Base-by-base conservation (phyloP, 2,888 invertebrate species). In the Eilema griseolum region DNA sequence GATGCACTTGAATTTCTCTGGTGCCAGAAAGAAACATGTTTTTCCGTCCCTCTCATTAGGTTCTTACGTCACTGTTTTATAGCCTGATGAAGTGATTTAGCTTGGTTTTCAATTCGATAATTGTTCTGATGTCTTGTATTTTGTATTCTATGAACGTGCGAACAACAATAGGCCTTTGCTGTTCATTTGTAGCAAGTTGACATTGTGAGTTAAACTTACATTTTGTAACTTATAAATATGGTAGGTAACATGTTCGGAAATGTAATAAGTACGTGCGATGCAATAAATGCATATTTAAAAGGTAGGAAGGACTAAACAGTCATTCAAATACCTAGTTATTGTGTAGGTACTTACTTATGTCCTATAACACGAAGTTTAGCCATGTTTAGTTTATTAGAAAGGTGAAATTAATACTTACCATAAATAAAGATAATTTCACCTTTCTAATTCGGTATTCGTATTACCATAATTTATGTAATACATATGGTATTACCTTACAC, bases 1-100 rank as follows among this genome's bases (percentile, higher is more conserved):
- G 81, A 67, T 79, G 81, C 83, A 82, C 67, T 65, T 77, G 77
- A 81, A 84, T 85, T 83, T 84, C 85, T 75, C 78, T 78, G 79
- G 70, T 76, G 81, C 73, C 72, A 78, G 85, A 81, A 76, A 74
- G 84, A 78, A 77, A 80, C 73, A 70, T 61, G 28, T 69, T 26
- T 12, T 68, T 61, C 61, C 60, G 57, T 81, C 78, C 72, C 75
- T 72, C 70, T 78, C 74, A 70, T 24, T 61, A 77, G 69, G 74
- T 76, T 73, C 74, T 62, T 72, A 75, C 77, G 73, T 74, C 74
- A 73, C 23, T 63, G 31, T 64, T 64, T 59, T 37, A 52, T 61
- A 56, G 41, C 57, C 57, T 28, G 33, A 24, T 16, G 16, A 26
- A 62, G 33, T 33, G 52, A 67, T 60, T 59, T n/a, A n/a, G 63